A percentile compares a stretch with the other conserved stretches of the same genome.
Conservation (phyloP, 2,113 vertebrate species). For the Oncorhynchus gorbuscha region DNA sequence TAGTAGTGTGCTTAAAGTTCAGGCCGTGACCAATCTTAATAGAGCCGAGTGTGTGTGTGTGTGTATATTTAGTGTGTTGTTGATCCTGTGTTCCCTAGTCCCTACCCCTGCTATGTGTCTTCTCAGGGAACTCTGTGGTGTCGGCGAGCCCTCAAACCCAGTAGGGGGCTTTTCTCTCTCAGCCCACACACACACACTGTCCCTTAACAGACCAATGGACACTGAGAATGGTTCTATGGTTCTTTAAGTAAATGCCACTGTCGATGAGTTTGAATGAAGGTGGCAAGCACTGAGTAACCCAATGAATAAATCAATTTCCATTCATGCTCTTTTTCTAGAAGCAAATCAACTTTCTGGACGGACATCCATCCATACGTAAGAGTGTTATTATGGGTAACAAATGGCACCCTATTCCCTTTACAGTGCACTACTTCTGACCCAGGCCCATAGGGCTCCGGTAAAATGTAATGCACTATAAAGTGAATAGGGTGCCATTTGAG, state of each 20-base stretch:
- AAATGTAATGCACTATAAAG: too few species aligned
- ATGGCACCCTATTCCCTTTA: too few species aligned
- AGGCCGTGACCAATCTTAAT: conserved; percentile 30
- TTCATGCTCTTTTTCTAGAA: too few species aligned
- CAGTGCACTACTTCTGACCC: too few species aligned
- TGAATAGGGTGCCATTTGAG: too few species aligned
- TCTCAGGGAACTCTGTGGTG: conserved; percentile 22
- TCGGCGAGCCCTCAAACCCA: conserved; percentile 33
- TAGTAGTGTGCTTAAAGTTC: not conserved
- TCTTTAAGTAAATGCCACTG: too few species aligned
- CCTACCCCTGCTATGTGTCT: conserved; percentile 15
- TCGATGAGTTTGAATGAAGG: too few species aligned
- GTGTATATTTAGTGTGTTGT: not conserved
- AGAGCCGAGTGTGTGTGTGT: conserved; percentile 12
- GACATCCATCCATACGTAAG: too few species aligned
- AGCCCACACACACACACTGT: conserved; percentile 49
- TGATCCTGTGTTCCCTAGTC: conserved; percentile 4
- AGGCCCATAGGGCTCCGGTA: too few species aligned
- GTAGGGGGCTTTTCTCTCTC: conserved; percentile 19
- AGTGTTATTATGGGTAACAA: too few species aligned
- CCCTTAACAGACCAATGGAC: conserved; percentile 56
- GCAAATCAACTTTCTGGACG: too few species aligned
- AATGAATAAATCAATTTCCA: too few species aligned
- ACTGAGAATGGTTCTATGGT: conserved; percentile 63
- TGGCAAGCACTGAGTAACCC: conserved; percentile 47